Conservation (phyloP, 2,797 vertebrate species). For the Chlorospingus flavigularis region DNA sequence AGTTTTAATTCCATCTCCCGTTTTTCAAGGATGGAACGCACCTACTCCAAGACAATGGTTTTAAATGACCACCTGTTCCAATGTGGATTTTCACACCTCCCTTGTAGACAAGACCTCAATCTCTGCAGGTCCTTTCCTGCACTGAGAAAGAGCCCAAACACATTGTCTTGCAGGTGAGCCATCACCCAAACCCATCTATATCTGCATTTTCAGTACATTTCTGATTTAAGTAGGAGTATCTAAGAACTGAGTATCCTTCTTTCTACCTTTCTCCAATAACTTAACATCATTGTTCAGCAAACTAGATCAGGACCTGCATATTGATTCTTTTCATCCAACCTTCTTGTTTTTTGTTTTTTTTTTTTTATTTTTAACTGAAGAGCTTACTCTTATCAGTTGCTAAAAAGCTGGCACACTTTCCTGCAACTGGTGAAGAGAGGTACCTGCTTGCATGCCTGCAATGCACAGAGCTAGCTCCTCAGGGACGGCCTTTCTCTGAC, state of each 20-base stretch:
- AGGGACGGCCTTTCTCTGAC: background rate
- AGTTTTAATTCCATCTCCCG: background rate
- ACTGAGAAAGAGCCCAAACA: background rate
- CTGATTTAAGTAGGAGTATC: background rate
- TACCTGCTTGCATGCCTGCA: background rate
- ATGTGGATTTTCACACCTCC: background rate
- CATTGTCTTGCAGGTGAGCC: background rate
- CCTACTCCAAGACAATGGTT: background rate
- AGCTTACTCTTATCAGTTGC: background rate
- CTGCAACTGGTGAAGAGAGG: background rate
- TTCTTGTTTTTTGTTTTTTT: background rate
- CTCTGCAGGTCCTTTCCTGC: background rate
- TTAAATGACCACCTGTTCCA: background rate
- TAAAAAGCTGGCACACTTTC: background rate
- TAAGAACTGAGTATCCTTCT: background rate
- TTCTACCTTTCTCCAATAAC: background rate
- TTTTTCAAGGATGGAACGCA: background rate
- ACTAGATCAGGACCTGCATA: background rate
- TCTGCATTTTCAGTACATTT: background rate
- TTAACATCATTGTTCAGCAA: background rate
- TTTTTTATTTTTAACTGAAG: background rate
- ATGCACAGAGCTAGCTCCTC: background rate
- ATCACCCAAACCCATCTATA: background rate
- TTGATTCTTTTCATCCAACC: background rate
- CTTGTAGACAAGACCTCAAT: accelerated